Percentiles rank a stretch among this genome's conserved stretches.
phyloP scores from a whole-genome alignment of 2,113 vertebrate species.

The Urocynchramus pylzowi region DNA sequence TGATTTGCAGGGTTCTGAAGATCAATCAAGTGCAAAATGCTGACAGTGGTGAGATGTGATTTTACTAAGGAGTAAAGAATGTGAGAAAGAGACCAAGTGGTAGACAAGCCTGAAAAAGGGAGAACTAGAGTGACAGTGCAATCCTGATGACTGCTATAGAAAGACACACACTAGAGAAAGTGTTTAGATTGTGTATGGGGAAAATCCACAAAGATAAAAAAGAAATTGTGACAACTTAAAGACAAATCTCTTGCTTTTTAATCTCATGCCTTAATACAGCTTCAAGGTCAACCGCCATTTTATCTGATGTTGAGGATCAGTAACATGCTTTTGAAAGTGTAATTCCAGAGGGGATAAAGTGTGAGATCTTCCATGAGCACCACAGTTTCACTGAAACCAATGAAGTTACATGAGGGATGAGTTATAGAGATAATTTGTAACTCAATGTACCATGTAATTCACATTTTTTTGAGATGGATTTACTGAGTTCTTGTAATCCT shows the following conservation, averaged over 20 bases:
- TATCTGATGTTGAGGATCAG: background rate
- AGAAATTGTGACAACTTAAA: background rate
- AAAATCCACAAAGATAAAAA: background rate
- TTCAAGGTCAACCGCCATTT: background rate
- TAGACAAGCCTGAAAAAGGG: background rate
- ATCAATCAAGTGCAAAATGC: background rate
- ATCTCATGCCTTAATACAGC: background rate
- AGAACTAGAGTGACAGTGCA: background rate
- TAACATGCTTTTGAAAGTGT: background rate
- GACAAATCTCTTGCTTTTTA: background rate
- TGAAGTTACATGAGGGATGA: background rate
- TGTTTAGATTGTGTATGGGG: background rate
- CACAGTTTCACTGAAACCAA: background rate
- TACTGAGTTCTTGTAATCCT: background rate
- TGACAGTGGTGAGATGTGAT: background rate
- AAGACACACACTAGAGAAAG: background rate
- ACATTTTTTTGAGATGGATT: background rate
- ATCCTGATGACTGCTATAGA: background rate
- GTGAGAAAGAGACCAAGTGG: background rate
- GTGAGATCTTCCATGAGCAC: background rate
- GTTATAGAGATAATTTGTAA: background rate
- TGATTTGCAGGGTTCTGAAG: background rate
- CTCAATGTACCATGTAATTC: slow-evolving; percentile 9
- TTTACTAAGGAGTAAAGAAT: background rate
- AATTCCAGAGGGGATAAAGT: background rate